Conservation (phyloP, 2,888 invertebrate genomes). For the Drosophila mettleri region DNA sequence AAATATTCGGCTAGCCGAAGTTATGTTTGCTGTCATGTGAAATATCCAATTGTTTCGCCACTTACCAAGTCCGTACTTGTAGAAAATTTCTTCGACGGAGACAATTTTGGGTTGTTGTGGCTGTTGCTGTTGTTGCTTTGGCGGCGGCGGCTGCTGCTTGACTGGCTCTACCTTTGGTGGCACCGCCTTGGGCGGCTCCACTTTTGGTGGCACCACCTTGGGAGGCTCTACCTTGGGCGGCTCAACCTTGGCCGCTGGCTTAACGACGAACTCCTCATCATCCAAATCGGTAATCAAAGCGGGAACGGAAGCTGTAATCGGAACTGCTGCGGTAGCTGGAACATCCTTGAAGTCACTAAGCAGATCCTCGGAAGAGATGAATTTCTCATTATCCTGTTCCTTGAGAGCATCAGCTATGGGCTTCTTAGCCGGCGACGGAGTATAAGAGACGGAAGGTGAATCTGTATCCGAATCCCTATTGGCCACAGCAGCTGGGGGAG, state of each 20-base stretch:
- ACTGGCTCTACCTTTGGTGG: neutral
- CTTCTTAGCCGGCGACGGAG: conserved; percentile 84
- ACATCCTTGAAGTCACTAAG: conserved; percentile 83
- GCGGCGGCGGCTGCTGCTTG: conserved; percentile 7
- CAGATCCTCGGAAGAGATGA: conserved; percentile 85
- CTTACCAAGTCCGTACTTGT: conserved; percentile 89
- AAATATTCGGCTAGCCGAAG: conserved; percentile 13
- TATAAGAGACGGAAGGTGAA: conserved; percentile 83
- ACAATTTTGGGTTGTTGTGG: conserved; percentile 80
- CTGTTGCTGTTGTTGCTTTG: conserved; percentile 33
- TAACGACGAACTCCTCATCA: conserved; percentile 68
- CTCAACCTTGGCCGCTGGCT: conserved; percentile 50
- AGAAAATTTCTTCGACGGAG: conserved; percentile 88
- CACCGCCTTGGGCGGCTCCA: conserved; percentile 2
- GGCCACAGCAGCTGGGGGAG: conserved; percentile 25
- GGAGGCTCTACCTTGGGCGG: conserved; percentile 7
- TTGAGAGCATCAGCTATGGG: conserved; percentile 81
- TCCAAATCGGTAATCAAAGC: conserved; percentile 78
- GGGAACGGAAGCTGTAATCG: conserved; percentile 32
- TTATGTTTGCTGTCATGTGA: too few species aligned
- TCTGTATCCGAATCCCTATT: conserved; percentile 83
- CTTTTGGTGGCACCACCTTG: neutral
- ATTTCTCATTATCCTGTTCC: conserved; percentile 85
- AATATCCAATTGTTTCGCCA: conserved; percentile 49
- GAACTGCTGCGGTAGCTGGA: conserved; percentile 23